Conservation (phyloP, 2,888 invertebrate genomes). For the Plagodis dolabraria region DNA sequence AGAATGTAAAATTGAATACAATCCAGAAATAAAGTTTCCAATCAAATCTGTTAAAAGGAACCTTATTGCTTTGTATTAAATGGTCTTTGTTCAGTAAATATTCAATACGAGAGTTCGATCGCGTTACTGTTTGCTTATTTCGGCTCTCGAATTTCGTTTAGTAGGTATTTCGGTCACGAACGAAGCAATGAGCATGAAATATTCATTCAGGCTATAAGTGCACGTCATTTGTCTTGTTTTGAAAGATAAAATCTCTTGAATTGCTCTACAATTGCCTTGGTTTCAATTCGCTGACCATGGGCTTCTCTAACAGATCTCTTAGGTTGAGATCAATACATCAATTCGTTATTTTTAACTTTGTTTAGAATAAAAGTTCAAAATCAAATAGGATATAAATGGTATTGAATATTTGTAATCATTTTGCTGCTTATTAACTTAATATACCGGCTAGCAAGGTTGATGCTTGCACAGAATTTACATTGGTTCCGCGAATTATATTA, state of each 20-base stretch:
- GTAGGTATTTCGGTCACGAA: conserved; percentile 28
- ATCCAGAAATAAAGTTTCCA: conserved; percentile 26
- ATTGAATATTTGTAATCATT: no score
- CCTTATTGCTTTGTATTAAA: conserved; percentile 22
- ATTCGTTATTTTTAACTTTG: no score
- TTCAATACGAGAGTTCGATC: conserved; percentile 17
- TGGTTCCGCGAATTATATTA: no score
- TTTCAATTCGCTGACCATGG: conserved; percentile 17
- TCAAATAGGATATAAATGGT: no score
- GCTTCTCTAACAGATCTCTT: neutral
- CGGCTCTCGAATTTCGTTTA: conserved; percentile 23
- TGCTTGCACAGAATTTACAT: no score
- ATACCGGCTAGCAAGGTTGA: no score
- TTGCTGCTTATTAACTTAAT: no score
- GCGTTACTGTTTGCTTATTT: conserved; percentile 25
- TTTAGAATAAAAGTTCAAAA: no score
- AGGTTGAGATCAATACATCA: no score
- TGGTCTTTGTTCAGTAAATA: conserved; percentile 18
- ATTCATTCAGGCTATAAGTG: conserved; percentile 26
- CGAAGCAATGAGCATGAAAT: conserved; percentile 29
- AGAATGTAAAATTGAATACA: conserved; percentile 31
- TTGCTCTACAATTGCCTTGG: conserved; percentile 16
- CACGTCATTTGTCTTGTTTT: conserved; percentile 27
- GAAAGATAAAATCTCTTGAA: conserved; percentile 26
- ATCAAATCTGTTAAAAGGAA: conserved; percentile 21